Conservation (phyloP, 2,113 vertebrate genomes). For the Stomatorhinus ivindoensis region DNA sequence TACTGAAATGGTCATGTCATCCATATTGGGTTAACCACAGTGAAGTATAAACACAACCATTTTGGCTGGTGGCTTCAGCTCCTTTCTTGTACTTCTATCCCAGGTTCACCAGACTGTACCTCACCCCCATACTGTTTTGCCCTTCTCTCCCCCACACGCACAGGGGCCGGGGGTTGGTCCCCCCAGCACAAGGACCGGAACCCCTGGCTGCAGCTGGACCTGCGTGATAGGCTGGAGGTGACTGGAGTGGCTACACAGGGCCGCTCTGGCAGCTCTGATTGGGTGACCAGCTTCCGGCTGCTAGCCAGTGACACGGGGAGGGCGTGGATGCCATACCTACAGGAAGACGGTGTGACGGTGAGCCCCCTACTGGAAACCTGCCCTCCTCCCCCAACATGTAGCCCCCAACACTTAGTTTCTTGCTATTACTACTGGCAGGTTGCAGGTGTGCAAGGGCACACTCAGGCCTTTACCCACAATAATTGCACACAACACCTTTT, state of each 20-base stretch:
- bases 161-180: conserved; percentile 93
- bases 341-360: conserved; percentile 69
- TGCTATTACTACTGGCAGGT: background rate
- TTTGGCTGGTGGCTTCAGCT: background rate
- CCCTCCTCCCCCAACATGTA: background rate
- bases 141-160: background rate
- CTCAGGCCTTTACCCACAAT: background rate
- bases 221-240: conserved; percentile 82
- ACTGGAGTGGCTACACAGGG: conserved; percentile 86
- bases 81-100: background rate
- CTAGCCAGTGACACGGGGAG: conserved; percentile 88
- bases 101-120: background rate
- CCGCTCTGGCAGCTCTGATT: conserved; percentile 82
- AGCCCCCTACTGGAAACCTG: conserved; percentile 30
- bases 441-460: background rate
- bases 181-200: conserved; percentile 69
- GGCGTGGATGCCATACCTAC: conserved; percentile 82
- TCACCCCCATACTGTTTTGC: background rate
- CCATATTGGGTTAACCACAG: background rate
- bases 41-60: background rate
- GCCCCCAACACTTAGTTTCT: too few species aligned
- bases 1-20: background rate
- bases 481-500: background rate
- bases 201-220: conserved; percentile 94
- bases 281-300: conserved; percentile 80